Conservation (phyloP, 2,113 vertebrate genomes). For the Clarias macrocephalus region DNA sequence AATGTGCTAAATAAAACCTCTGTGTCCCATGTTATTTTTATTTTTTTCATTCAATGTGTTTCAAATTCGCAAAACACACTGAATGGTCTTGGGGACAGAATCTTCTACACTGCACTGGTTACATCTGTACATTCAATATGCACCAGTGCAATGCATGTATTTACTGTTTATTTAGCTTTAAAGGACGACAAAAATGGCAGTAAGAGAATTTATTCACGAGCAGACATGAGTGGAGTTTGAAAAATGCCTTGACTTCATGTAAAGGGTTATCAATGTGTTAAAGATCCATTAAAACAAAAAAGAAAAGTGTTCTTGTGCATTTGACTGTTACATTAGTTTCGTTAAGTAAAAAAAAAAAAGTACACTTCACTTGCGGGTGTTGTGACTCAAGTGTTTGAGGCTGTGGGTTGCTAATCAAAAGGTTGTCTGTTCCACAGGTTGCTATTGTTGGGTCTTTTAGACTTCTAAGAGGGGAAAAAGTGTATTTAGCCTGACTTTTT, state of each 20-base stretch:
- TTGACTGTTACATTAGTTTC: neutral
- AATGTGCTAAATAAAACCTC: neutral
- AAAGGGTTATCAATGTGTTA: neutral
- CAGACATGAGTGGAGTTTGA: neutral
- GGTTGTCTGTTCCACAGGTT: no score
- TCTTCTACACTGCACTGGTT: neutral
- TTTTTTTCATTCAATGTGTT: no score
- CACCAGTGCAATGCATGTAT: neutral
- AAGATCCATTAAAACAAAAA: neutral
- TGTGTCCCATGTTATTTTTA: neutral
- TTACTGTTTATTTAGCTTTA: neutral
- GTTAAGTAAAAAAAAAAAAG: neutral
- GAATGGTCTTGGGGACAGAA: neutral
- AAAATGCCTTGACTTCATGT: neutral
- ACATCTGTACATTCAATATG: neutral
- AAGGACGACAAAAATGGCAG: neutral
- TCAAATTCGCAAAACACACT: neutral
- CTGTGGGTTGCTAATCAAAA: no score
- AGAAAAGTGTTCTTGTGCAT: neutral
- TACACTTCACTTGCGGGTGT: no score
- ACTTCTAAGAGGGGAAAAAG: neutral
- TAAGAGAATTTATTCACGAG: neutral
- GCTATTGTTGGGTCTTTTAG: no score
- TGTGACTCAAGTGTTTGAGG: no score
- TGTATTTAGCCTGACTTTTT: neutral